Evolutionary conservation across 2,888 invertebrate species (phyloP).

Genomic region (Cheilosia variabilis): DNA sequence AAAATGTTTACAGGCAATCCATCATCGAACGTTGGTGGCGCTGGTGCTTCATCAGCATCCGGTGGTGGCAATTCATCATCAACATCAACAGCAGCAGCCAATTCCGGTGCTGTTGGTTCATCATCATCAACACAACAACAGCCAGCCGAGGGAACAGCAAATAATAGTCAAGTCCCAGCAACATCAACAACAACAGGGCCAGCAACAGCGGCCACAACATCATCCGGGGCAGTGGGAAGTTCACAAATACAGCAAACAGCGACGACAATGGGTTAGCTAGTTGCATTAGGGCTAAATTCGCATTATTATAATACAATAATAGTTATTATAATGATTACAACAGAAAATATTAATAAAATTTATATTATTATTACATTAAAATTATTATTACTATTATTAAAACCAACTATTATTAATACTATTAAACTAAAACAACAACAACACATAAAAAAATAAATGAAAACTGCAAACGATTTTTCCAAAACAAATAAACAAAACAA

Average conservation of each 20-base stretch:
- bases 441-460: slow-evolving; percentile 71
- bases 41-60: slow-evolving; percentile 69
- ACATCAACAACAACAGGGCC: slow-evolving; percentile 65
- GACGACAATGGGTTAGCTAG: slow-evolving; percentile 82
- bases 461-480: slow-evolving; percentile 54
- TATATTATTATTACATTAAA: slow-evolving; percentile 78
- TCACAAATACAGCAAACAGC: slow-evolving; percentile 79
- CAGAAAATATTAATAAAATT: slow-evolving; percentile 75
- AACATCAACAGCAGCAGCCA: slow-evolving; percentile 72
- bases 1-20: slow-evolving; percentile 76
- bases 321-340: slow-evolving; percentile 71
- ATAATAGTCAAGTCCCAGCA: slow-evolving; percentile 70
- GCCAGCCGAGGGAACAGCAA: slow-evolving; percentile 57
- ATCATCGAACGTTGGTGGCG: slow-evolving; percentile 76
- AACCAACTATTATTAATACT: slow-evolving; percentile 76
- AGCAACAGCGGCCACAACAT: slow-evolving; percentile 65
- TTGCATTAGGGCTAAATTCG: slow-evolving; percentile 75
- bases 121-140: slow-evolving; percentile 70
- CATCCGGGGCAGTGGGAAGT: slow-evolving; percentile 71
- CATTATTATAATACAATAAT: slow-evolving; percentile 73
- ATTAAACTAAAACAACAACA: slow-evolving; percentile 62
- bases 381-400: slow-evolving; percentile 78
- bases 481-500: slow-evolving; percentile 35
- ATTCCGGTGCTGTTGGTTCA: slow-evolving; percentile 56
- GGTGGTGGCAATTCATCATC: slow-evolving; percentile 73